A percentile compares a stretch with the other conserved stretches of the same genome.
phyloP scores from a whole-genome alignment of 2,888 invertebrate species.

The Sceliomorpha sp. region DNA sequence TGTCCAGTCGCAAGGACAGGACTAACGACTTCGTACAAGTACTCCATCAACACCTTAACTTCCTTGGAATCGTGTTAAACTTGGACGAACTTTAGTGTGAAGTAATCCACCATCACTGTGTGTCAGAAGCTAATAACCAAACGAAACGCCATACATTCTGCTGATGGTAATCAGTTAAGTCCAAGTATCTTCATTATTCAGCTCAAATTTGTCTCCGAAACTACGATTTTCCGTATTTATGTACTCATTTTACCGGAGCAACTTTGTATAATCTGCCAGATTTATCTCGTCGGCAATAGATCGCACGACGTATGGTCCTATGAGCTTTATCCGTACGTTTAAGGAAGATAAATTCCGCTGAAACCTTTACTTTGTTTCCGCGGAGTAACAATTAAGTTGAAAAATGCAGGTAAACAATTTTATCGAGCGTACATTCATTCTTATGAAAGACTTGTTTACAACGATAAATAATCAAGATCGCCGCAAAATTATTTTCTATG shows the following conservation, averaged over 20 bases:
- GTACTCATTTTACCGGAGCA: conserved; percentile 17
- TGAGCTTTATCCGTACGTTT: too few species aligned
- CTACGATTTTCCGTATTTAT: conserved; percentile 21
- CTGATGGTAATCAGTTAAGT: conserved; percentile 44
- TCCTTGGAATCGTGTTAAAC: conserved; percentile 55
- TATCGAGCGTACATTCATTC: too few species aligned
- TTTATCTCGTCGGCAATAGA: conserved; percentile 38
- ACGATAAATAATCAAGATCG: too few species aligned
- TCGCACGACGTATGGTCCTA: too few species aligned
- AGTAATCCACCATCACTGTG: conserved; percentile 54
- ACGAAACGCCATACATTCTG: conserved; percentile 40
- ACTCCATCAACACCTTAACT: conserved; percentile 56
- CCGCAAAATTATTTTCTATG: too few species aligned
- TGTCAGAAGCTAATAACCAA: conserved; percentile 50
- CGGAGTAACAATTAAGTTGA: too few species aligned
- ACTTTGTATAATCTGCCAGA: conserved; percentile 41
- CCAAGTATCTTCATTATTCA: conserved; percentile 47
- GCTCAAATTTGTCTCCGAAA: conserved; percentile 40
- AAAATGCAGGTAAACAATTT: too few species aligned
- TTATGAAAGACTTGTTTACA: too few species aligned
- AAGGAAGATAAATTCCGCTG: too few species aligned
- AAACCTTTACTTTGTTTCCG: too few species aligned
- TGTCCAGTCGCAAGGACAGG: conserved; percentile 52
- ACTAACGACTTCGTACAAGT: conserved; percentile 54
- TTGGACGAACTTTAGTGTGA: conserved; percentile 48